Conservation (phyloP, 2,888 invertebrate genomes). For the Pteria penguin region DNA sequence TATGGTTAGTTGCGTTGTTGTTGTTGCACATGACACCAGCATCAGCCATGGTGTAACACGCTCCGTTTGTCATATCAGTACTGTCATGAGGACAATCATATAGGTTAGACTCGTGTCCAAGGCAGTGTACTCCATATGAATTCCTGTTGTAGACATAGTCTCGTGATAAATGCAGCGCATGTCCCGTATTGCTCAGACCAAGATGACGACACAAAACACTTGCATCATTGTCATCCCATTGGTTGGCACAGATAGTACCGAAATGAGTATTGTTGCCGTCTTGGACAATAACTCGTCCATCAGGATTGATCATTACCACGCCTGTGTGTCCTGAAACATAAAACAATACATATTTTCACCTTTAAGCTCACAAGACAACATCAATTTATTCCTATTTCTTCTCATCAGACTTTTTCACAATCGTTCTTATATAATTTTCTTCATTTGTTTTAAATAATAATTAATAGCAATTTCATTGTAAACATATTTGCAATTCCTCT, state of each 20-base stretch:
- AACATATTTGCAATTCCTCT: too few species aligned
- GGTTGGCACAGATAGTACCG: constrained; percentile 17
- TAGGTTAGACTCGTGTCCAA: not conserved
- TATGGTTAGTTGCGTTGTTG: not conserved
- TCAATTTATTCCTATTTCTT: too few species aligned
- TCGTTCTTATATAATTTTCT: too few species aligned
- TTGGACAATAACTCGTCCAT: constrained; percentile 20
- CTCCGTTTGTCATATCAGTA: not conserved
- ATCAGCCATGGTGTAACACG: constrained; percentile 10
- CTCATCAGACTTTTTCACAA: too few species aligned
- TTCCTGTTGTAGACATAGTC: not conserved
- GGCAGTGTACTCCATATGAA: constrained; percentile 3
- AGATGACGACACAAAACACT: constrained; percentile 22
- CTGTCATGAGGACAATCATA: not conserved
- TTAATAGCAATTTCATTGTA: too few species aligned
- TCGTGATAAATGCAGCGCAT: constrained; percentile 6
- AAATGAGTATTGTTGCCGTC: not conserved
- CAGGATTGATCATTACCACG: not conserved
- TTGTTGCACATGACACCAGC: constrained; percentile 4
- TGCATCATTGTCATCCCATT: constrained; percentile 27
- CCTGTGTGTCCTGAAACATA: not conserved
- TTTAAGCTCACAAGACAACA: too few species aligned
- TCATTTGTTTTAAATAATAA: too few species aligned
- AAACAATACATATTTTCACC: too few species aligned
- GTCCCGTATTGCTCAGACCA: constrained; percentile 12